These are phyloP conservation scores for Hofmannophila pseudospretella DNA, from an alignment of 2,888 invertebrate genomes.

Conservation along the genomic window DNA sequence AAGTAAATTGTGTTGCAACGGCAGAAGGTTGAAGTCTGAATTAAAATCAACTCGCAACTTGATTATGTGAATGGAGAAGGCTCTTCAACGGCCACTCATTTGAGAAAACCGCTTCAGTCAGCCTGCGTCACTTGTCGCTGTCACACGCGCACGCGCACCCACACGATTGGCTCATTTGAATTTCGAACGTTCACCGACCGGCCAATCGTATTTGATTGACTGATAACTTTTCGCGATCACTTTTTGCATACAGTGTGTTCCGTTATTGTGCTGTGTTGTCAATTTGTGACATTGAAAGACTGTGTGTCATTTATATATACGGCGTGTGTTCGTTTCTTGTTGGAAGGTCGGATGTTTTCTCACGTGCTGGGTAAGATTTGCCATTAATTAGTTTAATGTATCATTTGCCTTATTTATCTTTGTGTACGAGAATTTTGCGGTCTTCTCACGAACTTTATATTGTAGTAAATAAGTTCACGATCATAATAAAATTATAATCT, in stretches of 20 bases:
- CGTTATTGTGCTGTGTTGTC: slow-evolving; percentile 56
- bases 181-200: slow-evolving; percentile 55
- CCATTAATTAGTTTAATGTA: slow-evolving; percentile 39
- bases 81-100: slow-evolving; percentile 56
- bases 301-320: slow-evolving; percentile 7
- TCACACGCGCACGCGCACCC: slow-evolving; percentile 45
- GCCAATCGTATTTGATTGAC: slow-evolving; percentile 64
- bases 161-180: slow-evolving; percentile 51
- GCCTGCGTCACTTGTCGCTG: slow-evolving; percentile 55
- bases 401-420: slow-evolving; percentile 32
- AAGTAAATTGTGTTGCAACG: slow-evolving; percentile 11
- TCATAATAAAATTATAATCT: not conserved
- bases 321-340: slow-evolving; percentile 18
- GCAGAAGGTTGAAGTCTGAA: slow-evolving; percentile 22
- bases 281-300: slow-evolving; percentile 52
- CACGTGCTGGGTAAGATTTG: slow-evolving; percentile 55
- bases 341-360: slow-evolving; percentile 61
- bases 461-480: not conserved
- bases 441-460: slow-evolving; percentile 17
- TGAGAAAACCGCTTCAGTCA: slow-evolving; percentile 62
- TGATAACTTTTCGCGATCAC: slow-evolving; percentile 61
- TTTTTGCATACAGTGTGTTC: slow-evolving; percentile 56
- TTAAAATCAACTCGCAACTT: slow-evolving; percentile 30
- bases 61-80: slow-evolving; percentile 66
- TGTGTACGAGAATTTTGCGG: slow-evolving; percentile 16